phyloP scores from a whole-genome alignment of 2,888 invertebrate species.

The Cephus pulcher region DNA sequence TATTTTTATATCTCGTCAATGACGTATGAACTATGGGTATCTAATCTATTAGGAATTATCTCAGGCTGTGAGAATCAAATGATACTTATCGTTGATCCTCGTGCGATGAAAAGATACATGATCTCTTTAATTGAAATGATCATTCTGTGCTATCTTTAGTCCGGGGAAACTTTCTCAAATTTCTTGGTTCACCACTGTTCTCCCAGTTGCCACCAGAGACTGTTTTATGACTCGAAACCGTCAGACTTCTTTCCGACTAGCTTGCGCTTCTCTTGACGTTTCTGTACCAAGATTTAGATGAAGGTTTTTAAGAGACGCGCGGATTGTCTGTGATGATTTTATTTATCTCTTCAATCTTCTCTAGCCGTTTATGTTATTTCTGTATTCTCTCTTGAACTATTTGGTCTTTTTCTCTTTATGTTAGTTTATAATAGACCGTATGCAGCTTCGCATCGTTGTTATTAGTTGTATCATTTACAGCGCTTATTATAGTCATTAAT shows the following conservation, averaged over 20 bases:
- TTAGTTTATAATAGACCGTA: neutral
- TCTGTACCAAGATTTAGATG: neutral
- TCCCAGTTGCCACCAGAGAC: constrained; percentile 11
- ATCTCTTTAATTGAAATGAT: neutral
- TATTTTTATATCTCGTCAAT: neutral
- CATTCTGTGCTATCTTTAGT: constrained; percentile 50
- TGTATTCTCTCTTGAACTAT: neutral
- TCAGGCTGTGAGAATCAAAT: neutral
- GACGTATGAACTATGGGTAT: neutral
- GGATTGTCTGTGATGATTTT: neutral
- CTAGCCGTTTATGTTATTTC: neutral
- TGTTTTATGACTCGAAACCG: constrained; percentile 29
- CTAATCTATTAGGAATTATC: neutral
- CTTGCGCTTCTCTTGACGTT: neutral
- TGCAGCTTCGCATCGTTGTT: neutral
- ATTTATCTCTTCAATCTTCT: neutral
- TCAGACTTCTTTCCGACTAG: neutral
- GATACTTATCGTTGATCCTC: neutral
- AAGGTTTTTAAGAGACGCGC: neutral
- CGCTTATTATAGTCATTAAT: neutral
- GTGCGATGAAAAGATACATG: neutral
- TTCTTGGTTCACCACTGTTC: constrained; percentile 35
- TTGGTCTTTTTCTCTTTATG: neutral
- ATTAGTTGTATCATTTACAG: neutral
- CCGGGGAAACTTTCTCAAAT: constrained; percentile 51